These are phyloP conservation scores for Zelostemma sp. DNA, from an alignment of 1,140 invertebrate species.

Conservation along the genomic window DNA sequence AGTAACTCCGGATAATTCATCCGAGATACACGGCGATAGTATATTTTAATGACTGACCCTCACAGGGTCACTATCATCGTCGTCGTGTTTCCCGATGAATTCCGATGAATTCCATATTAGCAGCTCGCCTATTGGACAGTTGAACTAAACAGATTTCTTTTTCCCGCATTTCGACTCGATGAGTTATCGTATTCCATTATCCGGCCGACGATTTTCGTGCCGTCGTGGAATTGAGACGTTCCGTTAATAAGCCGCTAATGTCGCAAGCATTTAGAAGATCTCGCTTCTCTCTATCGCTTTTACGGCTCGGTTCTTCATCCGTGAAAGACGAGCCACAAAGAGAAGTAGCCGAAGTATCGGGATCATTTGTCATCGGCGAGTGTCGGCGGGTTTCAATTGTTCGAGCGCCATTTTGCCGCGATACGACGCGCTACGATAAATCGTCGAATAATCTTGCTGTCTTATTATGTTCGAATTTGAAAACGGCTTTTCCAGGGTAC, in stretches of 20 bases:
- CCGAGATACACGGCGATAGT: constrained; percentile 28
- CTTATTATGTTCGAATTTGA: constrained; percentile 32
- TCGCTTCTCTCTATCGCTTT: constrained; percentile 11
- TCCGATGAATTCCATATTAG: constrained; percentile 19
- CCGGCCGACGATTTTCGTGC: no score
- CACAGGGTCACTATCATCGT: constrained; percentile 45
- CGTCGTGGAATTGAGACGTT: constrained; percentile 1
- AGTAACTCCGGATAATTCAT: constrained; percentile 44
- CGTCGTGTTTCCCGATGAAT: constrained; percentile 45
- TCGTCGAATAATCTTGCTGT: constrained; percentile 22
- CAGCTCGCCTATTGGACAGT: not conserved
- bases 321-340: constrained; percentile 20
- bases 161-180: not conserved
- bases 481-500: constrained; percentile 20
- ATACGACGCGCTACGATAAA: constrained; percentile 24
- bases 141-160: constrained; percentile 10
- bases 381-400: constrained; percentile 30
- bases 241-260: constrained; percentile 41
- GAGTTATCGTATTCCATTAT: constrained; percentile 9
- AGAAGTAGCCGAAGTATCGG: constrained; percentile 10
- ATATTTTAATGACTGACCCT: constrained; percentile 49
- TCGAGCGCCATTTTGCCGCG: constrained; percentile 25
- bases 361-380: constrained; percentile 42
- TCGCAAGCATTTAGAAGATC: constrained; percentile 16
- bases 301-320: constrained; percentile 15